Percentiles rank a stretch among this genome's conserved stretches.
Evolutionary conservation across 2,797 vertebrate genomes (phyloP).

Genomic region (Amphiprion clarkii): DNA sequence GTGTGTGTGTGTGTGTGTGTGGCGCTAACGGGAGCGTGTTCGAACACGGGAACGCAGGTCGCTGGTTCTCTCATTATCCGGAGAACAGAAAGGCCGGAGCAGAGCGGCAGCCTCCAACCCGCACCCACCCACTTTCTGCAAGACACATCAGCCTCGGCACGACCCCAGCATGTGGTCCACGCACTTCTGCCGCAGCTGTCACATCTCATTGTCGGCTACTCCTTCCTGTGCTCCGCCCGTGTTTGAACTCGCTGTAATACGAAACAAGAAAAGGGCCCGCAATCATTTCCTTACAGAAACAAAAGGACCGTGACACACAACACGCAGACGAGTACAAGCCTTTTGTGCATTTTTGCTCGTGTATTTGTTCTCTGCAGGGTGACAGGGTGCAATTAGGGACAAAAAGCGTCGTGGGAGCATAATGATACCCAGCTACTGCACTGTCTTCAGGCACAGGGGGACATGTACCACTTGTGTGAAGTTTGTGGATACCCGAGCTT

Average conservation of each 20-base stretch:
- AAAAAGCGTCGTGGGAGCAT: constrained; percentile 82
- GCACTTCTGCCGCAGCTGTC: constrained; percentile 45
- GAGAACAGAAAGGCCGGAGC: constrained; percentile 45
- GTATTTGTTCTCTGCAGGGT: constrained; percentile 72
- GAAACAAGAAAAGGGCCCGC: constrained; percentile 55
- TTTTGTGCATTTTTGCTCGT: constrained; percentile 57
- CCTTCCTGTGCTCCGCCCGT: constrained; percentile 37
- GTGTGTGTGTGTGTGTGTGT: neutral
- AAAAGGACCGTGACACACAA: constrained; percentile 57
- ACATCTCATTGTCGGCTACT: constrained; percentile 63
- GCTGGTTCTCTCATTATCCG: constrained; percentile 68
- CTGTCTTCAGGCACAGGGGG: constrained; percentile 53
- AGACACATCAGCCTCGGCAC: constrained; percentile 41
- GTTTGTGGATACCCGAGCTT: constrained; percentile 10
- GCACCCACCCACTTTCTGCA: constrained; percentile 32
- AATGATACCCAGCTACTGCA: constrained; percentile 81
- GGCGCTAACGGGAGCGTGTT: constrained; percentile 8
- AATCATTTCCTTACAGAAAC: constrained; percentile 67
- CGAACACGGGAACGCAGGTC: constrained; percentile 31
- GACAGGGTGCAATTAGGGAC: constrained; percentile 86
- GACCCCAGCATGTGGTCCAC: constrained; percentile 35
- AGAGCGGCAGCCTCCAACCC: constrained; percentile 44
- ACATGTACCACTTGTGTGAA: constrained; percentile 31
- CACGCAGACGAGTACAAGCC: constrained; percentile 47
- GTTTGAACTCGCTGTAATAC: constrained; percentile 65